phyloP scores from a whole-genome alignment of 37 sponge, comb jelly and placozoan species.

The Ephydatia muelleri region DNA sequence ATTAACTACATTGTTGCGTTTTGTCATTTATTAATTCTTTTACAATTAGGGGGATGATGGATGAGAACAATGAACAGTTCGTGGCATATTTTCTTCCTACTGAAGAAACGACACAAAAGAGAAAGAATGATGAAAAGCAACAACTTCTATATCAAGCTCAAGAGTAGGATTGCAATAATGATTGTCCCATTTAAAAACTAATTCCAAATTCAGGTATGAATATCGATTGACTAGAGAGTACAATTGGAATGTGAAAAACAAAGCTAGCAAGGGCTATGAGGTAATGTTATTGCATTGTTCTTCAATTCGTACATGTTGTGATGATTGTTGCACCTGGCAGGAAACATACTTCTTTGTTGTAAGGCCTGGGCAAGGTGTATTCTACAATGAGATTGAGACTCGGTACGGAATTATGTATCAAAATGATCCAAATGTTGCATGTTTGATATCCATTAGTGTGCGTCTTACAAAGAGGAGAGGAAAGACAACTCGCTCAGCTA shows the following conservation, averaged over 20 bases:
- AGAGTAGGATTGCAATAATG: slow-evolving; percentile 31
- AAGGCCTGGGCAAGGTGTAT: slow-evolving; percentile 83
- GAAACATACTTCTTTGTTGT: slow-evolving; percentile 92
- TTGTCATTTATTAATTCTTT: background rate
- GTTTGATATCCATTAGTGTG: slow-evolving; percentile 46
- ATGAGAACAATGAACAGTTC: slow-evolving; percentile 97
- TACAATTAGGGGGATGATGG: slow-evolving; percentile 92
- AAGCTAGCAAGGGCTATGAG: slow-evolving; percentile 95
- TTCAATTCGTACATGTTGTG: background rate
- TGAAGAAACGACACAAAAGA: slow-evolving; percentile 81
- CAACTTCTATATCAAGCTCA: slow-evolving; percentile 42
- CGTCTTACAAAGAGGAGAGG: slow-evolving; percentile 87
- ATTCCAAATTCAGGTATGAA: slow-evolving; percentile 63
- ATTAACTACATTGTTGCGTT: background rate
- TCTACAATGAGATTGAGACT: slow-evolving; percentile 97
- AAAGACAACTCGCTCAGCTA: slow-evolving; percentile 68
- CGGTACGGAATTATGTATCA: slow-evolving; percentile 27
- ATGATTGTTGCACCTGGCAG: slow-evolving; percentile 30
- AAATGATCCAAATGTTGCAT: background rate
- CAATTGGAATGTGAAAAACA: slow-evolving; percentile 98
- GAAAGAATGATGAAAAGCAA: slow-evolving; percentile 58
- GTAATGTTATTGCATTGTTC: slow-evolving; percentile 30
- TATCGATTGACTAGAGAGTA: slow-evolving; percentile 93
- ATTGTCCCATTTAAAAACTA: background rate
- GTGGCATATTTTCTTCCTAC: slow-evolving; percentile 98